Base-by-base conservation (phyloP, 2,113 vertebrate genomes). In the Lichenostomus cassidix region DNA sequence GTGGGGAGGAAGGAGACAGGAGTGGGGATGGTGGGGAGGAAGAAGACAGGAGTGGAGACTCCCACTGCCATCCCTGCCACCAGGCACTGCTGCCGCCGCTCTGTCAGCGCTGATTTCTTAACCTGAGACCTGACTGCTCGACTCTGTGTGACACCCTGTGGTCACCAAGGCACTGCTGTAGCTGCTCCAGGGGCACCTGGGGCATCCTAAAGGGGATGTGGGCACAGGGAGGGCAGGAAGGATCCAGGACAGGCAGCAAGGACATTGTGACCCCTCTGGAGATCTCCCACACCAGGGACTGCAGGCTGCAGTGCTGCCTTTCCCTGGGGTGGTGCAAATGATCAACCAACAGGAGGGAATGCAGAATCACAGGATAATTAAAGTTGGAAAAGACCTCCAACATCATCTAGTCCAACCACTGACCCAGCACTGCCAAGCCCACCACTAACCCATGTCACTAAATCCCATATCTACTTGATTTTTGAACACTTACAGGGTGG, bases 211-310 rank as follows among this genome's bases (percentile, higher is more conserved):
- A 35, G 0, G 2, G 52, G 39, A 71, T 35, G 13, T 19, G 52
- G 7, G 6, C 14, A 4, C 42, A 7, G 50, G 52, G 21, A 35
- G 41, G 44, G 22, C n/a, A 49, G 24, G 3, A 0, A 0, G 59
- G 47, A 9, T 46, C 28, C 0, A 1, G 41, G 46, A 23, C 6
- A 10, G 42, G 74, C 53, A 64, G n/a, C 35, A 55, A 49, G 31
- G 5, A 29, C 58, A 17, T 29, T 65, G 73, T 69, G 33, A 39
- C n/a, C 8, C 63, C 6, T 0, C 27, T 2, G 3, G 24, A 23
- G 19, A 14, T 25, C 2, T 2, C 37, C 21, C 11, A 21, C 11
- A 0, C 24, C 21, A 0, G 2, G 13, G 31, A 2, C 15, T 22
- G 10, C 28, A 27, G 44, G 33, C 39, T 63, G 39, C 13, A 24